These are phyloP conservation scores for Oophaga sylvatica DNA, from an alignment of 2,797 vertebrate species.

Conservation along the genomic window DNA sequence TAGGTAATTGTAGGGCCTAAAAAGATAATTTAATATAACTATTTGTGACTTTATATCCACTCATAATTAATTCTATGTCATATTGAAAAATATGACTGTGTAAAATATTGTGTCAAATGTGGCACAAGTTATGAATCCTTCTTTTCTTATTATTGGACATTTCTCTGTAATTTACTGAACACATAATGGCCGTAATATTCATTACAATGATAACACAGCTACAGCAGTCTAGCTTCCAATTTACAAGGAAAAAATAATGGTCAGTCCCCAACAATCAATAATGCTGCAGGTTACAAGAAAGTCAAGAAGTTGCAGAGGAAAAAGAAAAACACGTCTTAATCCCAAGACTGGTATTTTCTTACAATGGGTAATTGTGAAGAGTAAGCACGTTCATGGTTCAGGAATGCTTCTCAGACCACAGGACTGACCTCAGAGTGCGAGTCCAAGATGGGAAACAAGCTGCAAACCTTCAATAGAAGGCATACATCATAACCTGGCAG, in stretches of 20 bases:
- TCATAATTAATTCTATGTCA: too few relatives aligned
- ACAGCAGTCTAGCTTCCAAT: background rate
- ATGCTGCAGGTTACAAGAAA: background rate
- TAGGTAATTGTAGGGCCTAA: too few relatives aligned
- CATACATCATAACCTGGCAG: conserved; percentile 53
- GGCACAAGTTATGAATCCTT: background rate
- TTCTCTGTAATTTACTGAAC: background rate
- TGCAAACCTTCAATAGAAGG: conserved; percentile 22
- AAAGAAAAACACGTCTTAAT: background rate
- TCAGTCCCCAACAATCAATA: background rate
- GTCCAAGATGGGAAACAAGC: conserved; percentile 41
- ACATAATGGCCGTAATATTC: background rate
- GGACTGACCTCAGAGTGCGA: conserved; percentile 32
- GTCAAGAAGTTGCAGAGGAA: background rate
- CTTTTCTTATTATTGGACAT: background rate
- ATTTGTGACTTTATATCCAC: too few relatives aligned
- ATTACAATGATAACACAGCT: background rate
- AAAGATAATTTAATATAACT: too few relatives aligned
- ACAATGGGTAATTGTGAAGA: conserved; percentile 39
- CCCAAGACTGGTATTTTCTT: conserved; percentile 24
- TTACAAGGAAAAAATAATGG: background rate
- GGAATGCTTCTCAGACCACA: conserved; percentile 54
- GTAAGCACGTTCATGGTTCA: conserved; percentile 41
- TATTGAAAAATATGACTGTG: too few relatives aligned
- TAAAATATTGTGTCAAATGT: too few relatives aligned